Percentiles rank a stretch among this genome's conserved stretches.
Conservation (phyloP, 2,113 vertebrate genomes). For the Ibidorhyncha struthersii region DNA sequence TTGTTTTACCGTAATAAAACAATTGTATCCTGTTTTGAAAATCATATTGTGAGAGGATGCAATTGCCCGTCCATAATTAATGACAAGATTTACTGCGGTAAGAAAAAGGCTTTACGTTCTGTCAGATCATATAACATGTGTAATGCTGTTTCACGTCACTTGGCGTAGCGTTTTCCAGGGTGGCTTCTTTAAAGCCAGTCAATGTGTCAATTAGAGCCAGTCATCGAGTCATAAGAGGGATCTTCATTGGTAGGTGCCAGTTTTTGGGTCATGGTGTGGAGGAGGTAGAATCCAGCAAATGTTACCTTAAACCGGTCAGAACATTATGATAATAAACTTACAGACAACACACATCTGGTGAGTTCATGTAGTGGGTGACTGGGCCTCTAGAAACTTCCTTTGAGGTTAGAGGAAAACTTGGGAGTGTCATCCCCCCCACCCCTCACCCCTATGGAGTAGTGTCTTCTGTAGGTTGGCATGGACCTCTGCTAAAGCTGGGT, state of each 20-base stretch:
- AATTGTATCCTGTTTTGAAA: too few species aligned
- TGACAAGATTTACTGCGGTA: background rate
- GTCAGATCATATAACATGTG: background rate
- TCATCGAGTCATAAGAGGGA: background rate
- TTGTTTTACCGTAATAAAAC: background rate
- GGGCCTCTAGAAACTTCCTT: background rate
- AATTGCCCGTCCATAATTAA: background rate
- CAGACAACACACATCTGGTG: rapidly evolving
- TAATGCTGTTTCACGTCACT: background rate
- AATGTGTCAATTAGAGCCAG: background rate
- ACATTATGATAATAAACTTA: background rate
- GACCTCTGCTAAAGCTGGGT: background rate
- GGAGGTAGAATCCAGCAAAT: background rate
- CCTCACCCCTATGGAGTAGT: rapidly evolving
- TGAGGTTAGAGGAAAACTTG: background rate
- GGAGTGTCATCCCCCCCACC: rapidly evolving
- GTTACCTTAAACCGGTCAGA: background rate
- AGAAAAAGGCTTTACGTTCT: background rate
- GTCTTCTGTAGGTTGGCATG: background rate
- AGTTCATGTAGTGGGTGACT: background rate
- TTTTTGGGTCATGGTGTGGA: background rate
- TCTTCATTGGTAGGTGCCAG: background rate
- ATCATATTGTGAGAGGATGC: too few species aligned
- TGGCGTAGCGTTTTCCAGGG: background rate
- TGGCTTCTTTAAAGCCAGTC: background rate